Conservation (phyloP, 2,797 vertebrate genomes). For the Smutsia gigantea region DNA sequence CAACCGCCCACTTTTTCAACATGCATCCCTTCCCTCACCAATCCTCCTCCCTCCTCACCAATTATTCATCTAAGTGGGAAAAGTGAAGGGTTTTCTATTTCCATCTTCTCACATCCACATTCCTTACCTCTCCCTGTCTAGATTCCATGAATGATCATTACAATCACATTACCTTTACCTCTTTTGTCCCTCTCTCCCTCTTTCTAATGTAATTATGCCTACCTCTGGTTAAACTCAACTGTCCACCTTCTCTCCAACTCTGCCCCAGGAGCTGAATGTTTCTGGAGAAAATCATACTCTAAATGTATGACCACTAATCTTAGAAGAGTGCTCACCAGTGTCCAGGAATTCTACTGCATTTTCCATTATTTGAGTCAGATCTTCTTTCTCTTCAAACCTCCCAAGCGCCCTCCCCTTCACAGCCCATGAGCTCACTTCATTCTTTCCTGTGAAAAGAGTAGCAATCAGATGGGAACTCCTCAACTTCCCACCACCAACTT, state of each 20-base stretch:
- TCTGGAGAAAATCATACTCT: constrained; percentile 42
- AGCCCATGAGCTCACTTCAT: not conserved
- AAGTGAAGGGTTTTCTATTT: not conserved
- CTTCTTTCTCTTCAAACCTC: not conserved
- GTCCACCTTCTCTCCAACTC: not conserved
- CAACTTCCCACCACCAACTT: constrained; percentile 56
- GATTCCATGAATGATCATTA: not conserved
- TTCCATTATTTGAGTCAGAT: constrained; percentile 26
- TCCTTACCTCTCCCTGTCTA: not conserved
- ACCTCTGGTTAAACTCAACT: not conserved
- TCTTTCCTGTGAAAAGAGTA: constrained; percentile 54
- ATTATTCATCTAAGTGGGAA: not conserved
- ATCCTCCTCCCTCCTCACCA: not conserved
- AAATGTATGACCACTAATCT: not conserved
- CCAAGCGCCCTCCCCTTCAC: not conserved
- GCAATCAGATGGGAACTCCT: constrained; percentile 54
- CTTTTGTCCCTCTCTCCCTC: not conserved
- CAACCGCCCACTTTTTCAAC: not conserved
- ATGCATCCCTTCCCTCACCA: not conserved
- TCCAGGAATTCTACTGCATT: not conserved
- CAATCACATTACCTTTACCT: not conserved
- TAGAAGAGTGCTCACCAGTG: not conserved
- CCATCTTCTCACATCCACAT: not conserved
- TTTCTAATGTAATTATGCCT: not conserved
- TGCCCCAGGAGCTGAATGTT: not conserved